Base-by-base conservation (phyloP, 1,140 invertebrate genomes). In the Metopolophium dirhodum region DNA sequence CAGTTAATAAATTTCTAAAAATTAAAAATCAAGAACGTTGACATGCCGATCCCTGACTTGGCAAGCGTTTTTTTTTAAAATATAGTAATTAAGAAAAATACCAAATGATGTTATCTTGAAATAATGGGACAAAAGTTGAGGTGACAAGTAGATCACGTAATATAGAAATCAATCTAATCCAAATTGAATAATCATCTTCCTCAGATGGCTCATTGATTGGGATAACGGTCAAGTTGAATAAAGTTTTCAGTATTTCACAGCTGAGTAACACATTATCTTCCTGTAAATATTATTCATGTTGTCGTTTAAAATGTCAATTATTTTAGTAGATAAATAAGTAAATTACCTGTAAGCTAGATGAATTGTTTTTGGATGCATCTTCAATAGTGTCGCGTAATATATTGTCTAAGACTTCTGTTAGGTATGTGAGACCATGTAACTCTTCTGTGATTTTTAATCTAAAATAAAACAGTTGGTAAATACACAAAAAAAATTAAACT, bases 171-270 rank as follows among this genome's bases (percentile, higher is more conserved):
- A 99, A 95, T 94, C 97, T 96, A 94, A 97, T 95, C 94, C 97
- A 97, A 95, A 97, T 97, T 2, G 96, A 96, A 94, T 98, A 97
- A 94, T 97, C 96, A 94, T 97, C 96, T 93, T 96, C 96, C 35
- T 95, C 94, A 68, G 93, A 87, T 7, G 93, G 41, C n/a, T 89
- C 91, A 90, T 61, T 93, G 87, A 82, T 94, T 94, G 51, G 49
- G 95, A 95, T 94, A 96, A 96, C 85, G 95, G 95, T 93, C 95
- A 99, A 95, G 95, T 99, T 99, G 95, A 99, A 99, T 93, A 99
- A 96, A 26, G 97, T 97, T 96, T 99, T 99, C 18, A 99, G 96
- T 94, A 98, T 96, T 96, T 99, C 98, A 95, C 97, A 97, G 47
- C 96, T 95, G 82, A 98, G 95, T 91, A 97, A 97, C 77, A 97